Conservation (phyloP, 2,888 invertebrate genomes). For the Torymus auratus region DNA sequence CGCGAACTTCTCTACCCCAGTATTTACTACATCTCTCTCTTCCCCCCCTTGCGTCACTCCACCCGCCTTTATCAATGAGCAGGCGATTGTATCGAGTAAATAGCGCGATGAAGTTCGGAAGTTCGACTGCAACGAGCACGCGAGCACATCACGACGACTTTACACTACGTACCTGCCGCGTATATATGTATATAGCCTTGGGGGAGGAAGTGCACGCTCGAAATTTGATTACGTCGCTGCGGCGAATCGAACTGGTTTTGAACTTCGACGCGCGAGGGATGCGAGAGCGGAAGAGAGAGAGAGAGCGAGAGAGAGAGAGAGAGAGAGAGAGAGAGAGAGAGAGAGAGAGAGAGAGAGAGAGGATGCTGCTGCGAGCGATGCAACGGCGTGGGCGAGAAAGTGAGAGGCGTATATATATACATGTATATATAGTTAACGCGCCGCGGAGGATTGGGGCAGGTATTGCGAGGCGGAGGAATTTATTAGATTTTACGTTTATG, state of each 20-base stretch:
- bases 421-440: no score
- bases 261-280: conserved; percentile 38
- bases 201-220: conserved; percentile 39
- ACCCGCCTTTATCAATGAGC: conserved; percentile 54
- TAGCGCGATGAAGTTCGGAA: conserved; percentile 51
- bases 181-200: not conserved
- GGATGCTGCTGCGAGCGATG: not conserved
- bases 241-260: conserved; percentile 57
- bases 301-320: conserved; percentile 28
- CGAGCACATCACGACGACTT: not conserved
- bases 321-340: conserved; percentile 26
- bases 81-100: conserved; percentile 56
- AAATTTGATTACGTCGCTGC: conserved; percentile 58
- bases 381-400: no score
- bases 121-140: not conserved
- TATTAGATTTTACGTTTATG: no score
- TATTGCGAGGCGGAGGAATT: no score
- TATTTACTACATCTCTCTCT: conserved; percentile 1
- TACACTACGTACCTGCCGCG: not conserved
- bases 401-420: no score
- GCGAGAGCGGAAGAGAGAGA: conserved; percentile 17
- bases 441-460: no score
- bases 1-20: not conserved
- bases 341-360: conserved; percentile 28
- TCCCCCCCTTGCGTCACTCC: not conserved